Percentiles rank a stretch among this genome's conserved stretches.
Evolutionary conservation across 2,888 invertebrate genomes (phyloP).

Genomic region (Aphidius colemani): DNA sequence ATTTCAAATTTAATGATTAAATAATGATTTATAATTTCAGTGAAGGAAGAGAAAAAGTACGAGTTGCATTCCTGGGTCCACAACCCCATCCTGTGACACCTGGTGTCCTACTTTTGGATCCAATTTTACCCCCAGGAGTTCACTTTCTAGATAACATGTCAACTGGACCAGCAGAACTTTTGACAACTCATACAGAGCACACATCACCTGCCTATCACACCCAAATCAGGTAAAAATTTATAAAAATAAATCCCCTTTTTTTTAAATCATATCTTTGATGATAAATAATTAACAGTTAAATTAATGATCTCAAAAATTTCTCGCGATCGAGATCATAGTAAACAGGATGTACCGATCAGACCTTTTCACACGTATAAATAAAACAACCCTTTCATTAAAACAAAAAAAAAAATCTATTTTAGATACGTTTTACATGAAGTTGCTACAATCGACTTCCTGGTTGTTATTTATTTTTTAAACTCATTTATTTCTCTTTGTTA

Average conservation of each 20-base stretch:
- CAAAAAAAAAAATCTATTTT: not conserved
- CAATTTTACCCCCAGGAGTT: constrained; percentile 48
- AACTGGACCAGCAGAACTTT: constrained; percentile 53
- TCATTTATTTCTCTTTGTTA: not conserved
- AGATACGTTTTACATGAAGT: constrained; percentile 3
- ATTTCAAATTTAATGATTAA: not conserved
- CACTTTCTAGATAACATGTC: constrained; percentile 51
- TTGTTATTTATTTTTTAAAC: not conserved
- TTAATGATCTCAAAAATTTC: not conserved
- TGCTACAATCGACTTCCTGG: constrained; percentile 15
- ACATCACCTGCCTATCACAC: constrained; percentile 57
- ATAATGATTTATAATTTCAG: constrained; percentile 43
- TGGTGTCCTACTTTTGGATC: constrained; percentile 56
- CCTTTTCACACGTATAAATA: constrained; percentile 44
- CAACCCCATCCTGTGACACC: constrained; percentile 57
- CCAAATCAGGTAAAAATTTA: constrained; percentile 52
- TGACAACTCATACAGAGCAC: constrained; percentile 58
- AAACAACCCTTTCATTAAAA: constrained; percentile 13
- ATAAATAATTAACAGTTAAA: too few relatives aligned
- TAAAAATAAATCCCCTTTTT: constrained; percentile 56
- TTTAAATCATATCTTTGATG: not conserved
- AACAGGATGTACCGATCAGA: constrained; percentile 34
- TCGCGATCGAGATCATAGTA: not conserved
- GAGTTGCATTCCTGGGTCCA: constrained; percentile 55
- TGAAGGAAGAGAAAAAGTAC: constrained; percentile 58